A percentile compares a stretch with the other conserved stretches of the same genome.
Conservation (phyloP, 2,797 vertebrate genomes). For the Florisuga fusca region DNA sequence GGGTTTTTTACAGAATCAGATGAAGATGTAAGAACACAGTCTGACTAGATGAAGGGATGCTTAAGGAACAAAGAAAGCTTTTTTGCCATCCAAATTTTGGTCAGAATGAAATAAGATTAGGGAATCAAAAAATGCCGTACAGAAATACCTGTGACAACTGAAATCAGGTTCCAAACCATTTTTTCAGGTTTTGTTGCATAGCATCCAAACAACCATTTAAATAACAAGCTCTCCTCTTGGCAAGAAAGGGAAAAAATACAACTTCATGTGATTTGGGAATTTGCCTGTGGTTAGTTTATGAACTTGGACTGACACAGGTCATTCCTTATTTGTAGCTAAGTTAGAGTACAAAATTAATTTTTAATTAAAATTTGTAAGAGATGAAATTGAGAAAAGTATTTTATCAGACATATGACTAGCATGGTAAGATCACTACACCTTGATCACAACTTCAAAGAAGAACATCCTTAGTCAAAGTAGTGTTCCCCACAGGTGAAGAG, state of each 20-base stretch:
- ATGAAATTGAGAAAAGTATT: not conserved
- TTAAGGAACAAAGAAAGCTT: slow-evolving; percentile 60
- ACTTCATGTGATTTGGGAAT: slow-evolving; percentile 25
- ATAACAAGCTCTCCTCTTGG: slow-evolving; percentile 42
- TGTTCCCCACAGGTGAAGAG: not conserved
- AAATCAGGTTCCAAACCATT: slow-evolving; percentile 40
- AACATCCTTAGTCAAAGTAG: not conserved
- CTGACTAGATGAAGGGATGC: slow-evolving; percentile 24
- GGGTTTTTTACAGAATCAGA: slow-evolving; percentile 11
- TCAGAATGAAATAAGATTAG: slow-evolving; percentile 55
- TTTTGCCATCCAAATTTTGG: not conserved
- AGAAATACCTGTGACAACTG: slow-evolving; percentile 33
- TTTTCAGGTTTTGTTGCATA: not conserved
- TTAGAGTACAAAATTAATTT: not conserved
- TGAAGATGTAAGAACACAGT: slow-evolving; percentile 14
- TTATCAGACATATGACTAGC: not conserved
- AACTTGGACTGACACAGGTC: not conserved
- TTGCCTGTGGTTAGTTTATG: not conserved
- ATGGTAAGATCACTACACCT: not conserved
- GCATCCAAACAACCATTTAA: slow-evolving; percentile 25
- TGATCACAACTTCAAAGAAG: not conserved
- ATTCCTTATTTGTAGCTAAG: not conserved
- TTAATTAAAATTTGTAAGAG: not conserved
- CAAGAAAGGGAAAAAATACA: not conserved
- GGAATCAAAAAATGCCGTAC: slow-evolving; percentile 31